Conservation (phyloP, 2,888 invertebrate species). For the Caenorhabditis angaria region DNA sequence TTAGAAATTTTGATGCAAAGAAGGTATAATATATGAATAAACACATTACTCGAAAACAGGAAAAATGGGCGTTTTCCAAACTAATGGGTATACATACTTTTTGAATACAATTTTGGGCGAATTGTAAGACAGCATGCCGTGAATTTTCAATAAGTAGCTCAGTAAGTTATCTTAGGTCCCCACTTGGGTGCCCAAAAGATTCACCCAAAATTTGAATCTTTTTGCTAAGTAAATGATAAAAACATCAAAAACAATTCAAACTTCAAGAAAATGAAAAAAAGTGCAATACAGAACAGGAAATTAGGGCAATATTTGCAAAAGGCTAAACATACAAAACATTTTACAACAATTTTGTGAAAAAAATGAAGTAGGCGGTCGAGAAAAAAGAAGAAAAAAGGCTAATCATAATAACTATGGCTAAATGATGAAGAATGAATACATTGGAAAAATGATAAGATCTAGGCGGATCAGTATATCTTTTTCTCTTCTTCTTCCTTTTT, state of each 20-base stretch:
- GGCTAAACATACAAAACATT: not conserved
- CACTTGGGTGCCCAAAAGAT: too few relatives aligned
- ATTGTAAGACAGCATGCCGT: too few relatives aligned
- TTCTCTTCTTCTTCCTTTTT: too few relatives aligned
- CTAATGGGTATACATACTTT: not conserved
- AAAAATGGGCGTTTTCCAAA: not conserved
- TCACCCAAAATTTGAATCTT: too few relatives aligned
- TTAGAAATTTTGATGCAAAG: too few relatives aligned
- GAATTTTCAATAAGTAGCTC: too few relatives aligned
- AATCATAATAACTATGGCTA: constrained; percentile 1
- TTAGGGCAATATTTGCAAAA: constrained; percentile 1
- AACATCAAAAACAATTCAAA: too few relatives aligned
- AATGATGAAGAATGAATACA: not conserved
- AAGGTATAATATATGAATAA: not conserved
- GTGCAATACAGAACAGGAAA: not conserved
- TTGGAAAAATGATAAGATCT: not conserved
- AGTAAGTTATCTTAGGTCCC: too few relatives aligned
- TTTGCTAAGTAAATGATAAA: too few relatives aligned
- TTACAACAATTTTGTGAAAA: not conserved
- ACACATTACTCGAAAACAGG: not conserved
- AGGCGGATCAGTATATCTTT: not conserved
- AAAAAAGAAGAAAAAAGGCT: not conserved
- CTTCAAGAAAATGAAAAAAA: not conserved
- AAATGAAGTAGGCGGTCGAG: not conserved
- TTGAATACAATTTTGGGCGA: too few relatives aligned